phyloP scores from a whole-genome alignment of 30 jellyfish, hydroid and myxozoan species.

The Cassiopea andromeda region DNA sequence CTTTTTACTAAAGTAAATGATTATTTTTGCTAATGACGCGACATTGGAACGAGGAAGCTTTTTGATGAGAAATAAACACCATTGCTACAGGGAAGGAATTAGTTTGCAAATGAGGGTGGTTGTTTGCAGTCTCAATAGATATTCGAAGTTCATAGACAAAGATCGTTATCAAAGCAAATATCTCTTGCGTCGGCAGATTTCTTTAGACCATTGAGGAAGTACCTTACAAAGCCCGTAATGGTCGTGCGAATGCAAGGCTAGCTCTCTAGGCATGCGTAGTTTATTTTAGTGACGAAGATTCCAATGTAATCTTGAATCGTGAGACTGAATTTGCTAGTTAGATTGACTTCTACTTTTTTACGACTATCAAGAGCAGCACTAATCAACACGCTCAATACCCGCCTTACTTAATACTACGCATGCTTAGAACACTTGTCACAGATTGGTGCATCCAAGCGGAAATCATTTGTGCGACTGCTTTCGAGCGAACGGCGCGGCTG shows the following conservation, averaged over 20 bases:
- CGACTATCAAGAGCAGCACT: slow-evolving; percentile 2
- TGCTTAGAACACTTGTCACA: not conserved
- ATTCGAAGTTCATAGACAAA: too few species aligned
- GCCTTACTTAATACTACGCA: too few species aligned
- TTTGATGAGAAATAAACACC: too few species aligned
- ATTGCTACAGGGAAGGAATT: too few species aligned
- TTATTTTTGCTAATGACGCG: too few species aligned
- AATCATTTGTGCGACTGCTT: not conserved
- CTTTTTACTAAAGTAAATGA: too few species aligned
- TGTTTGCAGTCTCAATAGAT: too few species aligned
- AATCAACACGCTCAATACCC: not conserved
- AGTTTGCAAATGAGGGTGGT: too few species aligned
- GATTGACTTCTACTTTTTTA: slow-evolving; percentile 6
- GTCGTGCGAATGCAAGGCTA: not conserved
- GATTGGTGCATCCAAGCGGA: not conserved
- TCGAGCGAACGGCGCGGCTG: not conserved
- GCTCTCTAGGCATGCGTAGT: slow-evolving; percentile 11
- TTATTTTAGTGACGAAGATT: not conserved
- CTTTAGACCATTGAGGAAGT: too few species aligned
- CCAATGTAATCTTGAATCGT: not conserved
- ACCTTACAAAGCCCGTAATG: not conserved
- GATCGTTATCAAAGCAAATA: too few species aligned
- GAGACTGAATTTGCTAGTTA: slow-evolving; percentile 1
- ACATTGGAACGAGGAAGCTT: too few species aligned
- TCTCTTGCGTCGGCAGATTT: too few species aligned